phyloP scores from a whole-genome alignment of 2,888 invertebrate species.

The Microplitis deprimator region DNA sequence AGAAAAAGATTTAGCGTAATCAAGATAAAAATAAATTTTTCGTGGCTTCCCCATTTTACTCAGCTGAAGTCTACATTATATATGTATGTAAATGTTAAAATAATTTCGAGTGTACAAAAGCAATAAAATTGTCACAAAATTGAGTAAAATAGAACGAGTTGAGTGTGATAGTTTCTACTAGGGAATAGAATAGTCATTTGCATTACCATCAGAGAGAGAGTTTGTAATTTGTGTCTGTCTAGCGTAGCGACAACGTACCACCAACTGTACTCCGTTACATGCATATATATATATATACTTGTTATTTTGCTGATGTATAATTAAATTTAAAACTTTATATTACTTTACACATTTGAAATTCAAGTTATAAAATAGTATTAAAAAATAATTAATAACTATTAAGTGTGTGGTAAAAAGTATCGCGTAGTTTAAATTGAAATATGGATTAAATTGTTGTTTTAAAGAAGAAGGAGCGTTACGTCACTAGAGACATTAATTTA shows the following conservation, averaged over 20 bases:
- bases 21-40: background rate
- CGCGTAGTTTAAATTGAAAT: background rate
- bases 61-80: background rate
- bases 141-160: background rate
- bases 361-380: background rate
- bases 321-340: background rate
- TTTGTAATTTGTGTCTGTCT: background rate
- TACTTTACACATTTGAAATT: background rate
- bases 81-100: background rate
- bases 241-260: background rate
- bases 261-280: background rate
- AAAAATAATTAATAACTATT: background rate
- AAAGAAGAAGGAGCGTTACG: background rate
- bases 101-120: background rate
- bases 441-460: background rate
- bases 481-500: slow-evolving; percentile 13
- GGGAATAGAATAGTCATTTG: background rate
- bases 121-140: background rate
- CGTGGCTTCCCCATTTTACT: background rate
- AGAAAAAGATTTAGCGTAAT: too few species aligned
- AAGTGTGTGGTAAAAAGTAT: background rate
- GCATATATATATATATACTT: background rate
- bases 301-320: background rate
- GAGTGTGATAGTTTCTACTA: background rate
- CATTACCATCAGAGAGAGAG: background rate